These are phyloP conservation scores for Atopsyche davidsoni DNA, from an alignment of 1,140 invertebrate genomes.

Conservation along the genomic window DNA sequence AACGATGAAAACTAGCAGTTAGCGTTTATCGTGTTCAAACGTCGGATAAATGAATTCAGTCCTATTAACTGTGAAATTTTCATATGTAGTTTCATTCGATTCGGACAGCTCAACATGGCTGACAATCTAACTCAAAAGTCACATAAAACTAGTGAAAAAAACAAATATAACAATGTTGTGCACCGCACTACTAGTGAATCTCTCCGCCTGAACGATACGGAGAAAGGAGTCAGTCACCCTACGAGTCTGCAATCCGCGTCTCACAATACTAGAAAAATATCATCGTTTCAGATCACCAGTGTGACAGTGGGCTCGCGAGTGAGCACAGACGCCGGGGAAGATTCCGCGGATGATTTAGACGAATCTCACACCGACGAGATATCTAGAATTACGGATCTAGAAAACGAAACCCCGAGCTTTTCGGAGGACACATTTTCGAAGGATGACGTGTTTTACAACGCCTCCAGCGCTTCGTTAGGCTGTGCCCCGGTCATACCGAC, in stretches of 20 bases:
- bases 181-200: slow-evolving; percentile 73
- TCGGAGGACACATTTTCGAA: slow-evolving; percentile 79
- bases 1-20: slow-evolving; percentile 46
- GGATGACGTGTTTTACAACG: slow-evolving; percentile 74
- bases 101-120: slow-evolving; percentile 50
- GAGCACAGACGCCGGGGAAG: slow-evolving; percentile 81
- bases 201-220: slow-evolving; percentile 59
- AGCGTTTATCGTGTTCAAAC: slow-evolving; percentile 43
- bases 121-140: slow-evolving; percentile 53
- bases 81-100: slow-evolving; percentile 48
- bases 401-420: slow-evolving; percentile 78
- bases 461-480: slow-evolving; percentile 64
- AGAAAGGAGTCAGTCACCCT: slow-evolving; percentile 39
- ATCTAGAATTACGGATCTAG: slow-evolving; percentile 72
- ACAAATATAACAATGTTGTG: slow-evolving; percentile 57
- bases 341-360: slow-evolving; percentile 88
- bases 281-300: slow-evolving; percentile 87
- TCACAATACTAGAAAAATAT: slow-evolving; percentile 66
- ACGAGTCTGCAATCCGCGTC: slow-evolving; percentile 45
- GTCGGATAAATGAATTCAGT: slow-evolving; percentile 49
- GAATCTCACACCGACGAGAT: slow-evolving; percentile 88
- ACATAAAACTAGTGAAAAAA: slow-evolving; percentile 53
- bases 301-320: slow-evolving; percentile 73
- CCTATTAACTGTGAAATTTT: slow-evolving; percentile 50
- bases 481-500: slow-evolving; percentile 78